A percentile compares a stretch with the other conserved stretches of the same genome.
Evolutionary conservation across 2,888 invertebrate species (phyloP).

Genomic region (Drosophila parthenogenetica): DNA sequence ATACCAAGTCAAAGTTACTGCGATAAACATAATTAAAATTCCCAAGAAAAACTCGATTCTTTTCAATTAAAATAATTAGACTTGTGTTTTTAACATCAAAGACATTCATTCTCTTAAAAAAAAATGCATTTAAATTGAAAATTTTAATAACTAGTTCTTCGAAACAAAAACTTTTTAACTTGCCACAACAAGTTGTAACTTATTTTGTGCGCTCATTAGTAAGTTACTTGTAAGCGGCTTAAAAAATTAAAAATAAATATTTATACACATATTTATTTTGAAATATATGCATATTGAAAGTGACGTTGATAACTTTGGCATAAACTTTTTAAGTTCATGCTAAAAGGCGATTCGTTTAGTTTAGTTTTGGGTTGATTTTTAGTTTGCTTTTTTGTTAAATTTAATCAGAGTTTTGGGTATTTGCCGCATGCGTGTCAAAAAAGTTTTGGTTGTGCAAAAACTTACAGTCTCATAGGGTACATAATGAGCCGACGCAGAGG

Average conservation of each 20-base stretch:
- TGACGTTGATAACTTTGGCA: background rate
- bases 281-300: background rate
- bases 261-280: background rate
- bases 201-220: background rate
- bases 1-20: too few relatives aligned
- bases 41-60: too few relatives aligned
- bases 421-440: slow-evolving; percentile 9
- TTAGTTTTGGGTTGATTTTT: background rate
- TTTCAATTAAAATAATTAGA: too few relatives aligned
- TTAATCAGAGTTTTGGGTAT: slow-evolving; percentile 15
- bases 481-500: slow-evolving; percentile 7
- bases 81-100: too few relatives aligned
- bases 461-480: slow-evolving; percentile 10
- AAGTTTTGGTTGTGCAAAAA: slow-evolving; percentile 10
- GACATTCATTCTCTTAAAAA: too few relatives aligned
- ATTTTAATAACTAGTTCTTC: background rate
- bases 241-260: background rate
- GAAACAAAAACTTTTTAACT: background rate
- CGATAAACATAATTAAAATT: too few relatives aligned
- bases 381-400: slow-evolving; percentile 5
- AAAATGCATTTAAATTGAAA: too few relatives aligned
- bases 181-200: background rate
- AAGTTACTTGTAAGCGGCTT: background rate
- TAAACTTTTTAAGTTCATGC: slow-evolving; percentile 11
- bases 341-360: slow-evolving; percentile 12